Base-by-base conservation (phyloP, 2,113 vertebrate species). In the western clawed frog (Xenopus tropicalis) region DNA sequence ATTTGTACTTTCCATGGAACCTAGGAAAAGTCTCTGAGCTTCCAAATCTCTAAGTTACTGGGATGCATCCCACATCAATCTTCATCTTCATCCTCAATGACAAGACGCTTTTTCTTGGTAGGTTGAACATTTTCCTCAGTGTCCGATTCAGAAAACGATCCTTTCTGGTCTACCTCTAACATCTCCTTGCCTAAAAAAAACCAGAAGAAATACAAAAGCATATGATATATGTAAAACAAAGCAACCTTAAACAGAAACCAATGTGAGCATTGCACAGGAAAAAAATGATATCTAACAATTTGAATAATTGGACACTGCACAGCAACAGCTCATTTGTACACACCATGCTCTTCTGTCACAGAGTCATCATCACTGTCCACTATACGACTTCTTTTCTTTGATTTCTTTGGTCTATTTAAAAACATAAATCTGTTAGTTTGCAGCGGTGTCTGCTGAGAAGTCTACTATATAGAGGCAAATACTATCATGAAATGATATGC, bases 61-160 rank as follows among this genome's bases (percentile, higher is more conserved):
- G 17, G n/a, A 4, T 59, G 16, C 2, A 14, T 48, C 46, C 46
- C 12, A 13, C 44, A 29, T 85, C 57, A 86, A 68, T 85, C 84
- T 0, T 90, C 89, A 4, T 94, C 93, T 12, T 94, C 93, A 63
- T 93, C 92, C 66, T 94, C 85, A 69, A 91, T 89, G 67, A 86
- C 82, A 68, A 87, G 88, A 25, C 92, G 83, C 61, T 87, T 87
- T 69, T 91, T 92, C 80, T 92, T 95, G 48, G 82, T 80, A 12
- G 84, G 85, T 58, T 79, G 85, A 42, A 85, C 78, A 19, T 79
- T 51, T 14, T 80, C 80, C 63, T 88, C 87, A 10, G 61, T 20
- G 29, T 92, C 90, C 4, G 89, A 91, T 63, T 84, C 83, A 14
- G 44, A 54, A 8, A 12, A 57, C 3, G 78, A 65, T 0, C 72